Percentiles rank a stretch among this genome's conserved stretches.
These are phyloP conservation scores for Diglossa cyanea DNA, from an alignment of 2,797 vertebrate species.

Conservation along the genomic window DNA sequence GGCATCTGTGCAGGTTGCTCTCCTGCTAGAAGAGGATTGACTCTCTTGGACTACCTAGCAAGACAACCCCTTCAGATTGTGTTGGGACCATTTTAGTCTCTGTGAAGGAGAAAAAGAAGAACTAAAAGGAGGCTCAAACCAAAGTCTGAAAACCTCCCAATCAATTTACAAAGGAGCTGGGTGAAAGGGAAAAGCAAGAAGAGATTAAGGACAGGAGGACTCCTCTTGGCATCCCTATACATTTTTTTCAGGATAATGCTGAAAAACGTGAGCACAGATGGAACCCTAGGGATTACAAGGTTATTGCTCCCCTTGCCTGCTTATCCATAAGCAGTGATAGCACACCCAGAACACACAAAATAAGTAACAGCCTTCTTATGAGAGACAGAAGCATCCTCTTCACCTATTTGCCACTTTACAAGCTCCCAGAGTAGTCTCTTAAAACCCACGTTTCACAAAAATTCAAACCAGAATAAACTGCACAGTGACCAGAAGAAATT, in stretches of 20 bases:
- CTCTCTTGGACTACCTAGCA: neutral
- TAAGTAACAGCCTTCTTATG: fast-evolving
- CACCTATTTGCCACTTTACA: neutral
- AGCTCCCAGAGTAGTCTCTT: neutral
- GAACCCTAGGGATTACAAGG: neutral
- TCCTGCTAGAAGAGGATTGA: neutral
- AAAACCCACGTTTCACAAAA: fast-evolving
- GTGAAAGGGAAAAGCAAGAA: neutral
- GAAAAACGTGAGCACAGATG: fast-evolving
- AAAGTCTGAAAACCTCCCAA: neutral
- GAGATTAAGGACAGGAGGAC: neutral
- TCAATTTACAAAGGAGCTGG: neutral
- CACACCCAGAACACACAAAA: neutral
- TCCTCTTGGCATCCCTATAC: neutral
- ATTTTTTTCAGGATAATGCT: neutral
- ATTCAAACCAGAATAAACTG: neutral
- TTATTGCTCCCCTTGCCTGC: neutral
- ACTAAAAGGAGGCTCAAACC: neutral
- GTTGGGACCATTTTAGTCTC: neutral
- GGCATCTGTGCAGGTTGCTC: neutral
- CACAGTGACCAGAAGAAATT: neutral
- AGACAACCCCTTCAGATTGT: neutral
- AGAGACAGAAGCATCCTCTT: neutral
- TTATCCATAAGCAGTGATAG: neutral
- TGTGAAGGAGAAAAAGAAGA: neutral